Conservation (phyloP, 2,113 vertebrate genomes). For the Podilymbus podiceps region DNA sequence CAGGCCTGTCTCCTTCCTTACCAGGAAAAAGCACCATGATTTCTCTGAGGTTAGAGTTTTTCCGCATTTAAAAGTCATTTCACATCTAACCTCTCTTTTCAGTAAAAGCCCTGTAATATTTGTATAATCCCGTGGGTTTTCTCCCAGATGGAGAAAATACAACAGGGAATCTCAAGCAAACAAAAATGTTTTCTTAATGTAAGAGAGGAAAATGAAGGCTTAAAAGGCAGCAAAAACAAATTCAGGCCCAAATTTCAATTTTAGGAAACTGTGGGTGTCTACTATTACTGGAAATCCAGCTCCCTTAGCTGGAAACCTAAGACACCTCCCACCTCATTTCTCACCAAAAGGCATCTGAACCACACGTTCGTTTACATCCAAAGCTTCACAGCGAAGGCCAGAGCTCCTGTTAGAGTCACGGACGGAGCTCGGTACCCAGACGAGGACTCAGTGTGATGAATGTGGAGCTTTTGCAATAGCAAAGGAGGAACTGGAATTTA, state of each 20-base stretch:
- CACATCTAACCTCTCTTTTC: neutral
- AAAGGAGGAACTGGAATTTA: constrained; percentile 21
- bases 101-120: neutral
- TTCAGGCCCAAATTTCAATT: constrained; percentile 14
- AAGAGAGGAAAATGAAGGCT: neutral
- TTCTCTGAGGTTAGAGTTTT: neutral
- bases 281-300: constrained; percentile 51
- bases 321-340: constrained; percentile 58
- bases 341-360: constrained; percentile 23
- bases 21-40: neutral
- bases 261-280: constrained; percentile 41
- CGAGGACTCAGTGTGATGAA: neutral
- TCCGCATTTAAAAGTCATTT: neutral
- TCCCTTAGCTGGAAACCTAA: constrained; percentile 35
- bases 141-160: constrained; percentile 2
- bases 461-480: neutral
- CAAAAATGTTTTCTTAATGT: neutral
- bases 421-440: neutral
- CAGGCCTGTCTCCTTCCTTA: neutral
- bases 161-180: neutral
- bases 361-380: neutral
- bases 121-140: neutral
- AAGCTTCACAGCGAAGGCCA: neutral
- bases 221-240: constrained; percentile 18
- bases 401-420: constrained; percentile 32